Conservation (phyloP, 2,888 invertebrate genomes). For the Ptilodon capucinus region DNA sequence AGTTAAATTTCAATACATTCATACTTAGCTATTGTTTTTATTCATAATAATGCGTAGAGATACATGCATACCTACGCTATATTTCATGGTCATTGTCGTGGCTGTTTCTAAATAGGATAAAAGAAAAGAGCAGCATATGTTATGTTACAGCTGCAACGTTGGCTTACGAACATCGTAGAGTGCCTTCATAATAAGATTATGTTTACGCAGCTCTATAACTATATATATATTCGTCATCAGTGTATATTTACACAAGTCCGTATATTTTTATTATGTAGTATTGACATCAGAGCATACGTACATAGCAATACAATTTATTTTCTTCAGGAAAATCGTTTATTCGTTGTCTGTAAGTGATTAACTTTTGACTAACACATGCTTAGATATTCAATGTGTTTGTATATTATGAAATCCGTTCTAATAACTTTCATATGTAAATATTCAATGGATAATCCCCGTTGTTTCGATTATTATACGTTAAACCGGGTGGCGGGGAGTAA, state of each 20-base stretch:
- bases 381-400: constrained; percentile 12
- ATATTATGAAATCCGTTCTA: constrained; percentile 6
- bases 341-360: neutral
- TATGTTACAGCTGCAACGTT: neutral
- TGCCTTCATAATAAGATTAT: no score
- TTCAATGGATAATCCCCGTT: constrained; percentile 6
- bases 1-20: no score
- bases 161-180: neutral
- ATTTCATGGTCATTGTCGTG: no score
- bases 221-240: no score
- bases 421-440: constrained; percentile 18
- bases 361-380: constrained; percentile 10
- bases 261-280: neutral
- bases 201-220: no score
- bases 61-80: no score
- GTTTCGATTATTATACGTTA: constrained; percentile 22
- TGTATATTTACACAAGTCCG: no score
- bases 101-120: no score
- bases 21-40: no score
- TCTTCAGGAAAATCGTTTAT: neutral
- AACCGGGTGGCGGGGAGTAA: constrained; percentile 37
- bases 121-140: neutral
- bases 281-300: neutral
- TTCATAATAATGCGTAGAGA: no score
- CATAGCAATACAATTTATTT: constrained; percentile 1